Percentiles rank a stretch among this genome's conserved stretches.
Evolutionary conservation across 2,113 vertebrate species (phyloP).

Genomic region (Cyphomyrus discorhynchus): DNA sequence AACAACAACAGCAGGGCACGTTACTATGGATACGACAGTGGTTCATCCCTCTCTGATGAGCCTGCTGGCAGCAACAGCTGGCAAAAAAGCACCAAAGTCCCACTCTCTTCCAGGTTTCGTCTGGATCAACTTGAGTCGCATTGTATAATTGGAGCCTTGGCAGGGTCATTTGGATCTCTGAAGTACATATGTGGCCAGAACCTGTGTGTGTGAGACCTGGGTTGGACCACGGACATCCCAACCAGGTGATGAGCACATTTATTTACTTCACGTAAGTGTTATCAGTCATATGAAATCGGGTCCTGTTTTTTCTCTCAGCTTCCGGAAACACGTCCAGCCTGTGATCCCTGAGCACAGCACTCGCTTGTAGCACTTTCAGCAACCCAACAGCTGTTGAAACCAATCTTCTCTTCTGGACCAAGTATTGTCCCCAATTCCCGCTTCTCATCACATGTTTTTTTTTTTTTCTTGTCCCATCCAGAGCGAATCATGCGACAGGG

Average conservation of each 20-base stretch:
- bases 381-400: neutral
- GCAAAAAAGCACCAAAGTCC: neutral
- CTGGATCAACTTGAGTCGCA: neutral
- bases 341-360: neutral
- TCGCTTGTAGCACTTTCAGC: neutral
- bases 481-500: neutral
- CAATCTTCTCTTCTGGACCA: neutral
- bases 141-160: neutral
- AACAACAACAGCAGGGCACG: conserved; percentile 23
- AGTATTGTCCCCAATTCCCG: neutral
- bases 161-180: neutral
- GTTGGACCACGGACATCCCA: neutral
- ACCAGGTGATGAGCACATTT: neutral
- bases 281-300: neutral
- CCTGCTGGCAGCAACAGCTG: neutral
- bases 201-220: neutral
- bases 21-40: conserved; percentile 13
- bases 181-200: neutral
- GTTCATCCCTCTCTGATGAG: neutral
- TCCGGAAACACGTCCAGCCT: neutral
- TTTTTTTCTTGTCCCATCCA: neutral
- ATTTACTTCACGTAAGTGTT: neutral
- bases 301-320: neutral
- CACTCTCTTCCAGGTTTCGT: neutral
- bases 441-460: neutral